Base-by-base conservation (phyloP, 1,140 invertebrate species). In the Sinella curviseta region DNA sequence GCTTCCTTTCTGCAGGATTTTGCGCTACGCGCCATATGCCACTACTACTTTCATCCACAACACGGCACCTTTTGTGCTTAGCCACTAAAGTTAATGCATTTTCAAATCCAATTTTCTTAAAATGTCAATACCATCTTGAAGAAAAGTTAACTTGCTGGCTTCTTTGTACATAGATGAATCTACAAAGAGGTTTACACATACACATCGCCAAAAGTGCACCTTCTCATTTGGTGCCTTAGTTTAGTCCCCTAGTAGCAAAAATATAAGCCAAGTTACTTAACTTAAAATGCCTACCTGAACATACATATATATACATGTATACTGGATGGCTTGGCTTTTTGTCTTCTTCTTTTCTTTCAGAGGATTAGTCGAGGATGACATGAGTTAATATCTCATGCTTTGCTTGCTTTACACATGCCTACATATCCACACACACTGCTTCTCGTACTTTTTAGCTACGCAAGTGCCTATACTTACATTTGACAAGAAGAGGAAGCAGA, bases 101-200 rank as follows among this genome's bases (percentile, higher is more conserved):
- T 33, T 70, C 31, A 70, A 70, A 70, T 33, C 65, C 65, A 70
- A 70, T 70, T 70, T 70, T 70, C 65, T 70, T 70, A 70, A 70
- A 70, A 70, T 70, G 65, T 70, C 65, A 70, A 60, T 60, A 60
- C 57, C 14, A 26, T 60, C 57, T 4, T 60, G 8, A 60, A 14
- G 3, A 12, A 12, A 26, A 17, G 57, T 70, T 17, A 70, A 70
- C 65, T 70, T 30, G 65, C 8, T 31, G 65, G 12, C n/a, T n/a
- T n/a, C n/a, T n/a, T n/a, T n/a, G n/a, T n/a, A n/a, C n/a, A n/a
- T n/a, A n/a, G n/a, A n/a, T n/a, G n/a, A n/a, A n/a, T n/a, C n/a
- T n/a, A n/a, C n/a, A n/a, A n/a, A n/a, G n/a, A n/a, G n/a, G n/a
- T n/a, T n/a, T n/a, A n/a, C n/a, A n/a, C n/a, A n/a, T n/a, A n/a